These are phyloP conservation scores for Pterocles gutturalis DNA, from an alignment of 2,113 vertebrate genomes.

Conservation along the genomic window DNA sequence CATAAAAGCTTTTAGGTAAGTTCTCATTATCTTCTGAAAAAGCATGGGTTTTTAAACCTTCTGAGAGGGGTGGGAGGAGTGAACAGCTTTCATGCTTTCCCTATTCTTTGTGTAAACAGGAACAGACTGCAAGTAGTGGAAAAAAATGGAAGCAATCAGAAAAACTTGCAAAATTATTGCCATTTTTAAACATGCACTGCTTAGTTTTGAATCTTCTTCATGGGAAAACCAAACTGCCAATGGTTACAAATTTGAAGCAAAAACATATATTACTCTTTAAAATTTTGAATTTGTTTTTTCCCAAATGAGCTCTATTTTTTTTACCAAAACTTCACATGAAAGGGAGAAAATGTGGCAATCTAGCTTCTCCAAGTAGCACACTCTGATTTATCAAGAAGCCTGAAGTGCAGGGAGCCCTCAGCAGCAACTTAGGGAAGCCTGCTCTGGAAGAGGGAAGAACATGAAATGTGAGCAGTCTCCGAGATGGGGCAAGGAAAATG, in stretches of 20 bases:
- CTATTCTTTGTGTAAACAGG: neutral
- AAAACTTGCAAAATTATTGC: neutral
- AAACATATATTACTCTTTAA: neutral
- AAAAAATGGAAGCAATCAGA: neutral
- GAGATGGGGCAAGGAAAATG: neutral
- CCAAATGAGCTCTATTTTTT: neutral
- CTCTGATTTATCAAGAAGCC: neutral
- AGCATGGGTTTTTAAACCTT: neutral
- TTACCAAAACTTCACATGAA: neutral
- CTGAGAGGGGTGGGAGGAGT: neutral
- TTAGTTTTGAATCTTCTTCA: neutral
- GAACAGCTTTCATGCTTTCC: neutral
- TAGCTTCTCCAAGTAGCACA: neutral
- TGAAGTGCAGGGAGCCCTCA: neutral
- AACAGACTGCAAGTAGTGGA: neutral
- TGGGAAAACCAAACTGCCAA: neutral
- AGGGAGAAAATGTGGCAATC: neutral
- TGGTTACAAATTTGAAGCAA: neutral
- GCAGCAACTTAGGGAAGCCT: neutral
- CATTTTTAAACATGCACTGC: neutral
- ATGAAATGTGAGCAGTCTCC: neutral
- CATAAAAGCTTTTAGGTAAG: constrained; percentile 5
- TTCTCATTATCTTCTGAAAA: constrained; percentile 10
- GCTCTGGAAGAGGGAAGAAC: neutral
- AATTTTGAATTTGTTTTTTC: neutral